Percentiles rank a stretch among this genome's conserved stretches.
phyloP scores from a whole-genome alignment of 2,797 vertebrate species.

The Cetoscarus ocellatus region DNA sequence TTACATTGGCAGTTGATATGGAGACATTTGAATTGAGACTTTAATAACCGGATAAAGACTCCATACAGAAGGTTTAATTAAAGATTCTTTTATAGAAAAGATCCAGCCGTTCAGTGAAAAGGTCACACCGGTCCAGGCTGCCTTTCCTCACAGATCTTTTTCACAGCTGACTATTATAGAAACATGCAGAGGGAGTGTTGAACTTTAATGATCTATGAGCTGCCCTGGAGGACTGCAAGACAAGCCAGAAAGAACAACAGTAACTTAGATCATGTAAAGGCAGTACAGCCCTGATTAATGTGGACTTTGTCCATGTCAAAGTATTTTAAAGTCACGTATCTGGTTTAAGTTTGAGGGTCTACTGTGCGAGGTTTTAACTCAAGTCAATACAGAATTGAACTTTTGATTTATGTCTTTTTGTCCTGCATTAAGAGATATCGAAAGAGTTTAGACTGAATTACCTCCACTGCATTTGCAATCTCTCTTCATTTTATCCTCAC shows the following conservation, averaged over 20 bases:
- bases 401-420: too few species aligned
- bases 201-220: neutral
- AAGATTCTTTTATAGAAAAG: neutral
- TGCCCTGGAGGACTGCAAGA: too few species aligned
- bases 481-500: too few species aligned
- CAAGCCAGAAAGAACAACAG: neutral
- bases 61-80: neutral
- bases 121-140: neutral
- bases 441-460: too few species aligned
- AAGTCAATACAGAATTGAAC: too few species aligned
- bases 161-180: neutral
- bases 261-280: neutral
- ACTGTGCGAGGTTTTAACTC: too few species aligned
- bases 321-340: too few species aligned
- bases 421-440: too few species aligned
- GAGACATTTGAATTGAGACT: neutral
- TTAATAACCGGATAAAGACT: neutral
- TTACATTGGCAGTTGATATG: neutral
- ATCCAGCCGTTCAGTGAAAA: neutral
- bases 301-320: too few species aligned
- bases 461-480: too few species aligned
- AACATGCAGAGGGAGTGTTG: neutral
- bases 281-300: neutral
- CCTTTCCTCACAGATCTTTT: neutral
- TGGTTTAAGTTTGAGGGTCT: too few species aligned